phyloP scores from a whole-genome alignment of 2,797 vertebrate species.

The Eurystomus glaucurus region DNA sequence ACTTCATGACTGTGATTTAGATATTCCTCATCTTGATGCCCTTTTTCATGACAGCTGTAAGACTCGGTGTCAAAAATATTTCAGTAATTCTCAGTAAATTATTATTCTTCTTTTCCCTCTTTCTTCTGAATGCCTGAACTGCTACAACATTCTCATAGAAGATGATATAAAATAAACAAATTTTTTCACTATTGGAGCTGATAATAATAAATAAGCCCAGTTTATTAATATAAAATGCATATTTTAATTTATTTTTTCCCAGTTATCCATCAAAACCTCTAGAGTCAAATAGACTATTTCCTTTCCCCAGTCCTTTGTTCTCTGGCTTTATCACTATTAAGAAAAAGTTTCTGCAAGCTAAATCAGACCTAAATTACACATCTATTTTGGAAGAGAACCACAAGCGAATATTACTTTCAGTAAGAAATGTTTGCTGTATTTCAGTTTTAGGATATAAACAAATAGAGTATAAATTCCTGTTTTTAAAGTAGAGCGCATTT shows the following conservation, averaged over 20 bases:
- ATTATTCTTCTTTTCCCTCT: background rate
- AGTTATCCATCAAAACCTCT: background rate
- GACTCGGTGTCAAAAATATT: background rate
- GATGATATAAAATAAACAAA: background rate
- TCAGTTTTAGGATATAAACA: background rate
- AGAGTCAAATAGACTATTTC: background rate
- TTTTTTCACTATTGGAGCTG: background rate
- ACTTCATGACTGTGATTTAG: background rate
- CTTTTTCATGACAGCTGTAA: background rate
- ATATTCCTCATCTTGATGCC: background rate
- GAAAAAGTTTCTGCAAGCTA: background rate
- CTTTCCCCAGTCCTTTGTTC: background rate
- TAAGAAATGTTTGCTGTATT: background rate
- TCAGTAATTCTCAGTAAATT: background rate
- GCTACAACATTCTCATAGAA: background rate
- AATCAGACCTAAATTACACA: background rate
- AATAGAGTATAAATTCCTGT: background rate
- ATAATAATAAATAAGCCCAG: background rate
- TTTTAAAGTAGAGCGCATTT: background rate
- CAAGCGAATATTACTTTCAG: background rate
- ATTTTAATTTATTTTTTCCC: accelerated
- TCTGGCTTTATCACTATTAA: background rate
- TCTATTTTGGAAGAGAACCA: background rate
- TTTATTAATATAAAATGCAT: background rate
- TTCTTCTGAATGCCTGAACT: background rate